These are phyloP conservation scores for Lasioglossum lativentre DNA, from an alignment of 2,888 invertebrate species.

Conservation along the genomic window DNA sequence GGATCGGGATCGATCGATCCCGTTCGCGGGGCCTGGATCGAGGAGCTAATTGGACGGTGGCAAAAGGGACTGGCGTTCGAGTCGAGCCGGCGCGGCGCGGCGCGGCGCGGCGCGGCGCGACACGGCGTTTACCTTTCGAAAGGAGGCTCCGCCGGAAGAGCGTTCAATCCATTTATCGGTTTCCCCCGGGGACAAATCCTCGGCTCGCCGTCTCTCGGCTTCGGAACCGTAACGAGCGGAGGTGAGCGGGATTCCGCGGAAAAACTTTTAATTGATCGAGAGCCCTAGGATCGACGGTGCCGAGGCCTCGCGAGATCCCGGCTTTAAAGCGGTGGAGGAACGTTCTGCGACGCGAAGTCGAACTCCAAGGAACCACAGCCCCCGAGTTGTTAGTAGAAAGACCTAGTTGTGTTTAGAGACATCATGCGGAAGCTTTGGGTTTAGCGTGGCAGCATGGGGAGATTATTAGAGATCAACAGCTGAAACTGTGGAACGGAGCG, in stretches of 20 bases:
- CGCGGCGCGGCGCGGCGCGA: too few relatives aligned
- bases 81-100: slow-evolving; percentile 1
- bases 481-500: background rate
- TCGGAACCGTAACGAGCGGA: slow-evolving; percentile 10
- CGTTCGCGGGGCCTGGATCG: background rate
- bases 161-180: slow-evolving; percentile 44
- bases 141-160: slow-evolving; percentile 15
- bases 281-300: background rate
- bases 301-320: background rate
- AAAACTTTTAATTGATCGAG: slow-evolving; percentile 22
- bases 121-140: slow-evolving; percentile 26
- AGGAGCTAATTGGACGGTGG: slow-evolving; percentile 4
- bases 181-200: slow-evolving; percentile 17
- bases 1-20: background rate
- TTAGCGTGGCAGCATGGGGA: background rate
- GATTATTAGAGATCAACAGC: background rate
- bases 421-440: background rate
- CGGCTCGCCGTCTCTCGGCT: background rate
- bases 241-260: background rate
- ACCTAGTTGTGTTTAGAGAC: background rate
- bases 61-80: slow-evolving; percentile 4
- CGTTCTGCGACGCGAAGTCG: background rate
- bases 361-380: background rate
- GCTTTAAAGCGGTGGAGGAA: background rate
- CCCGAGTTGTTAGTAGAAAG: background rate